These are phyloP conservation scores for Tonatia bakeri DNA, from an alignment of 2,113 vertebrate genomes.

Conservation along the genomic window DNA sequence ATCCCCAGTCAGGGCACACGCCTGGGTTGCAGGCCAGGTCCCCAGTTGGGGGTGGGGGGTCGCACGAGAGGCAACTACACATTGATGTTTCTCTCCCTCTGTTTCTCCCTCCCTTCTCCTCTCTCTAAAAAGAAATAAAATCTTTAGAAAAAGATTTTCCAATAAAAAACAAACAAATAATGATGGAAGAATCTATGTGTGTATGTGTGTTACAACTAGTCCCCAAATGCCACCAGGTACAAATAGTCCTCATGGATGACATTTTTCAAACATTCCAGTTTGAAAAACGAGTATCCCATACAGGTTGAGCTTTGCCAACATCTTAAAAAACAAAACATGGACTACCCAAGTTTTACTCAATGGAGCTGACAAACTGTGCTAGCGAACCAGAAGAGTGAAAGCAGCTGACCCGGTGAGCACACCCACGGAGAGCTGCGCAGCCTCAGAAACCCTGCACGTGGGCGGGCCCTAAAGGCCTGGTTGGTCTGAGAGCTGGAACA, in stretches of 20 bases:
- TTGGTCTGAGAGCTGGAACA: neutral
- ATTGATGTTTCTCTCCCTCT: too few relatives aligned
- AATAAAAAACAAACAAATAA: neutral
- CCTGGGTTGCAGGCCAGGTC: too few relatives aligned
- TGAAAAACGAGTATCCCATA: neutral
- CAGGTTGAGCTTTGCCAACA: neutral
- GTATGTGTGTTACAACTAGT: neutral
- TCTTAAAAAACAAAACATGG: neutral
- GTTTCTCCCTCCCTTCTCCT: too few relatives aligned
- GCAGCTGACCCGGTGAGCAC: neutral
- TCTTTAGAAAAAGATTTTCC: neutral
- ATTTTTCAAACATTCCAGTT: neutral
- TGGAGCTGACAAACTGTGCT: neutral
- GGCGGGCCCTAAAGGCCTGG: neutral
- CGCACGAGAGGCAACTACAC: too few relatives aligned
- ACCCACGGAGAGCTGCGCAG: accelerated
- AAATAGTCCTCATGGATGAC: neutral
- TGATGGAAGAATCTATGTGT: neutral
- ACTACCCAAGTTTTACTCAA: neutral
- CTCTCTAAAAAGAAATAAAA: too few relatives aligned
- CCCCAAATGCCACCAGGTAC: neutral
- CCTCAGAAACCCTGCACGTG: neutral
- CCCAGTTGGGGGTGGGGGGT: too few relatives aligned
- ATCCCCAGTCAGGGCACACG: too few relatives aligned
- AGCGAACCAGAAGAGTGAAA: neutral